These are phyloP conservation scores for Machaerirhynchus nigripectus DNA, from an alignment of 2,113 vertebrate species.

Conservation along the genomic window DNA sequence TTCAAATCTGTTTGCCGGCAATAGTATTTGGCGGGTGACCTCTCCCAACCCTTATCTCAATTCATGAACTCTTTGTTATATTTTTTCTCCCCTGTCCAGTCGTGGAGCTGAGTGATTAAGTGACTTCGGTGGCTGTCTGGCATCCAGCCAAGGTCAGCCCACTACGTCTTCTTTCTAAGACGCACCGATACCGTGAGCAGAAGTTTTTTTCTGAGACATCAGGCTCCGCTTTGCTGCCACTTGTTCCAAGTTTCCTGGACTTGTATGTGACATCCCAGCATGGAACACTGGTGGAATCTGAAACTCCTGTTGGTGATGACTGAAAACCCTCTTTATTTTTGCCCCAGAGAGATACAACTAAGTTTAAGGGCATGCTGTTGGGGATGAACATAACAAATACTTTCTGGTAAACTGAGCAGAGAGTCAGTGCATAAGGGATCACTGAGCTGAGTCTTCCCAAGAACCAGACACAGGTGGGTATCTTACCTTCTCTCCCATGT, in stretches of 20 bases:
- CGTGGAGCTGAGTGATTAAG: neutral
- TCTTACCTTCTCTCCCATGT: neutral
- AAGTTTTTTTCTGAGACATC: neutral
- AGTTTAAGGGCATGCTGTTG: neutral
- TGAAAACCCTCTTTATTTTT: neutral
- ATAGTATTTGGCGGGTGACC: neutral
- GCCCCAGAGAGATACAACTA: neutral
- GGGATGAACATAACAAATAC: neutral
- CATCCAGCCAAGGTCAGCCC: neutral
- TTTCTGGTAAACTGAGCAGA: neutral
- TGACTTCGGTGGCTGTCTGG: neutral
- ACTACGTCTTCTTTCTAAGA: neutral
- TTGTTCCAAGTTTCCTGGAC: neutral
- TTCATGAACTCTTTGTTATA: neutral
- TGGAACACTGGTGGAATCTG: neutral
- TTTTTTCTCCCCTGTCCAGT: neutral
- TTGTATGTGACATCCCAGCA: neutral
- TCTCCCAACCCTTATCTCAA: neutral
- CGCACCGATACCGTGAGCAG: neutral
- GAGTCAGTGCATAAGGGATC: neutral
- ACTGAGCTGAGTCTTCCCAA: neutral
- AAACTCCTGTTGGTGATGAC: neutral
- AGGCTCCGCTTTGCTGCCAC: neutral
- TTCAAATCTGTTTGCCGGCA: neutral
- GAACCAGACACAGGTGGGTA: neutral